Conservation (phyloP, 2,113 vertebrate species). For the Nicator chloris region DNA sequence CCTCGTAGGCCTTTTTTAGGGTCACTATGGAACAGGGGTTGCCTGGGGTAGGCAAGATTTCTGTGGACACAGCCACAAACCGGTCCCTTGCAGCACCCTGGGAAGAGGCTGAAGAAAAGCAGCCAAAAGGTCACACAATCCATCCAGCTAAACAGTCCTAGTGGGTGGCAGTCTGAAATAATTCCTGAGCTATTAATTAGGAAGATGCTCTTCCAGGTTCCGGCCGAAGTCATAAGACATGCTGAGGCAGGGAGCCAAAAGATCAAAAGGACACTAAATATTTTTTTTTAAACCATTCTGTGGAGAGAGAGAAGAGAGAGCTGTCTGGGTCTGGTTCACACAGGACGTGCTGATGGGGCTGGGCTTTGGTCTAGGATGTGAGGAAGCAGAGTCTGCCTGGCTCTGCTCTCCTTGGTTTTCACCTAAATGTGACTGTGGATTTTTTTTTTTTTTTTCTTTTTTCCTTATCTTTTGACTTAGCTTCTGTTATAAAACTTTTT, state of each 20-base stretch:
- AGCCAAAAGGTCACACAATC: slow-evolving; percentile 24
- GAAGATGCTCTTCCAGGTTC: slow-evolving; percentile 56
- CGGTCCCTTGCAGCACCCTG: not conserved
- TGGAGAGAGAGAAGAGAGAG: not conserved
- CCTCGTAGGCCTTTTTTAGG: not conserved
- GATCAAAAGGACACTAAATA: slow-evolving; percentile 62
- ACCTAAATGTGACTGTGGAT: not conserved
- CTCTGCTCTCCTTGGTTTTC: not conserved
- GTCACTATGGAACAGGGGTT: not conserved
- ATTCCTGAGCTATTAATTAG: slow-evolving; percentile 63
- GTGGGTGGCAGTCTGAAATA: slow-evolving; percentile 64
- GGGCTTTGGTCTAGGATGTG: not conserved
- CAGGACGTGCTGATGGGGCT: not conserved
- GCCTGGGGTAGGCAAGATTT: not conserved
- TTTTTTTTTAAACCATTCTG: slow-evolving; percentile 7
- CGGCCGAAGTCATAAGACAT: slow-evolving; percentile 13
- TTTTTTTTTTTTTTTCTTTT: not conserved
- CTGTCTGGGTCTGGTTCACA: not conserved
- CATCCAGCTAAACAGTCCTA: slow-evolving; percentile 48
- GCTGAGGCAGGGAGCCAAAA: slow-evolving; percentile 48
- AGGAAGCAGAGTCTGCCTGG: not conserved
- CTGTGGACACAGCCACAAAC: not conserved
- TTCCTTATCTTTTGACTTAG: not conserved
- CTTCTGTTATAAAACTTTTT: not conserved
- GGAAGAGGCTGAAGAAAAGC: not conserved